Base-by-base conservation (phyloP, 2,797 vertebrate genomes). In the Podargus strigoides region DNA sequence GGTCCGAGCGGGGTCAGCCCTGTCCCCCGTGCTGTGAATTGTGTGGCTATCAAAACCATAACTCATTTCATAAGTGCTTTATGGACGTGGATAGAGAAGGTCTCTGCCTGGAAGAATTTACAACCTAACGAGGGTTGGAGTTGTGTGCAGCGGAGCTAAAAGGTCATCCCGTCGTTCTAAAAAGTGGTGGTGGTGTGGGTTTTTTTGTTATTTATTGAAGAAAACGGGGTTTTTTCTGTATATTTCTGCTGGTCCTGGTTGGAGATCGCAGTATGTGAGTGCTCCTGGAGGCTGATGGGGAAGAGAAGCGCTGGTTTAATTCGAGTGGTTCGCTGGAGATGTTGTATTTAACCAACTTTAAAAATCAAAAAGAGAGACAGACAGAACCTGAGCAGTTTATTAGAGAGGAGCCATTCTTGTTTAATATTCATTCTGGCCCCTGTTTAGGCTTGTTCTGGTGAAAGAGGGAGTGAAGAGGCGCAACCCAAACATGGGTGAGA, bases 371-470 rank as follows among this genome's bases (percentile, higher is more conserved):
- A 15, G 7, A 15, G 21, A 50, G 85, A 36, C 66, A 0, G 46
- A 30, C 64, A 70, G 83, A 92, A 93, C 67, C 73, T 12, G 90
- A 93, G 74, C 32, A 62, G 80, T 90, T 94, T 85, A 68, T 95
- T 76, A 74, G 87, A 91, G 81, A 87, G 84, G 85, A 95, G 92
- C 74, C 77, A 1, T 78, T 88, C 82, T 60, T 72, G 63, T 91
- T 96, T 95, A 75, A 91, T 96, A 94, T 96, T 94, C 88, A 79
- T 80, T 58, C 89, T 86, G 94, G 96, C 91, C 80, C 82, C 90
- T 89, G 82, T 95, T 95, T 94, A 92, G 94, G 91, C 90, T 95
- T 95, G 94, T 97, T 94, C 96, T 94, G 95, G 94, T 74, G 92
- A 76, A 92, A 55, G 89, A 91, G 89, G 94, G 88, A 93, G 91